These are phyloP conservation scores for Yponomeuta cagnagella DNA, from an alignment of 2,888 invertebrate species.

Conservation along the genomic window DNA sequence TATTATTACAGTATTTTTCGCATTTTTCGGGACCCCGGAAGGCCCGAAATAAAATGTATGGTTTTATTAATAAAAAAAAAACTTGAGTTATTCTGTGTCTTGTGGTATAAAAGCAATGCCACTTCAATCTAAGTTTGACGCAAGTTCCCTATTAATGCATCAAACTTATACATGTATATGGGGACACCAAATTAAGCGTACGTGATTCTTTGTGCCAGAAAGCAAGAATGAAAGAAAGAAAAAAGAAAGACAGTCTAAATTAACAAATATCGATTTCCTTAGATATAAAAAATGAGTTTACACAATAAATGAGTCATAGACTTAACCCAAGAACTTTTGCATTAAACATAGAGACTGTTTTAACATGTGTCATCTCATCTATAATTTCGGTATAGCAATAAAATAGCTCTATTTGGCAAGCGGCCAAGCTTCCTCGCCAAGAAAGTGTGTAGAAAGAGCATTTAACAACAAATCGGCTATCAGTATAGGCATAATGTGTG, in stretches of 20 bases:
- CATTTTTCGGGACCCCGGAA: too few species aligned
- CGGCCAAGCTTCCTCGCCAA: constrained; percentile 7
- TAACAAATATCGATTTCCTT: not conserved
- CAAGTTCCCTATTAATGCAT: not conserved
- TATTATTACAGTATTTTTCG: too few species aligned
- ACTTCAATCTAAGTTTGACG: too few species aligned
- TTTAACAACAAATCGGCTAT: constrained; percentile 5
- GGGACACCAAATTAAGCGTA: not conserved
- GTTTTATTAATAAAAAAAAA: too few species aligned
- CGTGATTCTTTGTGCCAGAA: not conserved
- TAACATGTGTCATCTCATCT: not conserved
- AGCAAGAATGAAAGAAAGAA: too few species aligned
- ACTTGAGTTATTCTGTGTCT: too few species aligned
- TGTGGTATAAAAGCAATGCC: too few species aligned
- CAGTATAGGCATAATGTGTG: not conserved
- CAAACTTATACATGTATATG: not conserved
- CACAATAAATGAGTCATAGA: not conserved
- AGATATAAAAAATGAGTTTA: not conserved
- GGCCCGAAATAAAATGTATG: too few species aligned
- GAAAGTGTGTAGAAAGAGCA: constrained; percentile 2
- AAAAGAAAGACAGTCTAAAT: too few species aligned
- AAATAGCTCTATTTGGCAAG: constrained; percentile 3
- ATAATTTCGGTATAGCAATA: not conserved
- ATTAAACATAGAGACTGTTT: not conserved
- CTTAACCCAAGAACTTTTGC: not conserved